These are phyloP conservation scores for Calameuta pallipes DNA, from an alignment of 2,888 invertebrate species.

Conservation along the genomic window DNA sequence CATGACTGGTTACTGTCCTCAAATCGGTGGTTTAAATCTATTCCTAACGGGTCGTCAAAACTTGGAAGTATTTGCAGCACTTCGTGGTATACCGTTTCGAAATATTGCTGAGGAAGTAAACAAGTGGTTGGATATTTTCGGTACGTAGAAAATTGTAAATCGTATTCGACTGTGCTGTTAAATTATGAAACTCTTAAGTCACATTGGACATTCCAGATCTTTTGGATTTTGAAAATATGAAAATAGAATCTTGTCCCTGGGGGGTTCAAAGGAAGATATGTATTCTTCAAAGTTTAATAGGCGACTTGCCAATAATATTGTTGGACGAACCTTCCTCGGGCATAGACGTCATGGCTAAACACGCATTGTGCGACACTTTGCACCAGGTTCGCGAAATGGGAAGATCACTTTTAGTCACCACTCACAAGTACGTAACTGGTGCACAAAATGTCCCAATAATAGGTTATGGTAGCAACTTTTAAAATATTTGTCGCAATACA, in stretches of 20 bases:
- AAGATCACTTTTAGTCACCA: slow-evolving; percentile 31
- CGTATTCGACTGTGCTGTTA: too few species aligned
- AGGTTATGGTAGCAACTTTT: not conserved
- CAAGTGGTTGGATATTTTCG: slow-evolving; percentile 38
- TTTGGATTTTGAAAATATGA: slow-evolving; percentile 36
- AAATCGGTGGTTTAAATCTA: slow-evolving; percentile 32
- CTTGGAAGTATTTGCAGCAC: slow-evolving; percentile 30
- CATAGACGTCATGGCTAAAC: slow-evolving; percentile 33
- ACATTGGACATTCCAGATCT: slow-evolving; percentile 25
- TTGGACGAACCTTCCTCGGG: slow-evolving; percentile 37
- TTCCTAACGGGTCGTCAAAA: slow-evolving; percentile 38
- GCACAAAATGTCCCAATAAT: not conserved
- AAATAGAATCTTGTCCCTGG: slow-evolving; percentile 29
- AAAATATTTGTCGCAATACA: slow-evolving; percentile 3
- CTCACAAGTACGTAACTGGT: slow-evolving; percentile 25
- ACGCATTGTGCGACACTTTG: slow-evolving; percentile 32
- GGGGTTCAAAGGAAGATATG: slow-evolving; percentile 33
- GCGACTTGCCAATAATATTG: slow-evolving; percentile 35
- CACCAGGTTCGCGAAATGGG: slow-evolving; percentile 33
- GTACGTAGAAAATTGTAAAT: slow-evolving; percentile 13
- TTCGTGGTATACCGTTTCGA: slow-evolving; percentile 36
- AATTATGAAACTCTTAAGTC: not conserved
- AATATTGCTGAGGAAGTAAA: slow-evolving; percentile 33
- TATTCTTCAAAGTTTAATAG: slow-evolving; percentile 35
- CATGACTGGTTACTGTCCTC: slow-evolving; percentile 39